Evolutionary conservation across 2,888 invertebrate genomes (phyloP).

Genomic region (Cephus runcator): DNA sequence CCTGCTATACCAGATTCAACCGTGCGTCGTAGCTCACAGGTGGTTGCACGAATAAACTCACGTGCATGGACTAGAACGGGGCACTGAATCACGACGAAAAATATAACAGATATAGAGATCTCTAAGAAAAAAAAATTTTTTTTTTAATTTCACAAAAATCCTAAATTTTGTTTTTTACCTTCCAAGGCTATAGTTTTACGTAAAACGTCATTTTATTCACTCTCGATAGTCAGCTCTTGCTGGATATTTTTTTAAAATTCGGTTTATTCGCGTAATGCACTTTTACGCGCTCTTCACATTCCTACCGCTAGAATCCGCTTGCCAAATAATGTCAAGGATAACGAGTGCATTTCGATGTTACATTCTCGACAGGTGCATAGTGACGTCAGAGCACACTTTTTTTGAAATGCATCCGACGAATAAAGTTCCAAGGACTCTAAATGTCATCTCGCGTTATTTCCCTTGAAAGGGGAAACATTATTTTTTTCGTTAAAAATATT

Average conservation of each 20-base stretch:
- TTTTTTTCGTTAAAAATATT: not conserved
- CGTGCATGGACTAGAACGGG: not conserved
- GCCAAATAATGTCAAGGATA: slow-evolving; percentile 61
- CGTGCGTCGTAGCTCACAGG: not conserved
- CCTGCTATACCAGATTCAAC: slow-evolving; percentile 2
- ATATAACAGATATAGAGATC: not conserved
- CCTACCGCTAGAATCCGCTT: slow-evolving; percentile 42
- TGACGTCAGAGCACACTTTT: not conserved
- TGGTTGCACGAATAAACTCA: not conserved
- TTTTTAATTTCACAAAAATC: no score
- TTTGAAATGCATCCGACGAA: not conserved
- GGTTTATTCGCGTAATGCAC: not conserved
- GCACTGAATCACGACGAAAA: not conserved
- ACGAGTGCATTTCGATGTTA: slow-evolving; percentile 42
- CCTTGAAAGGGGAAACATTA: not conserved
- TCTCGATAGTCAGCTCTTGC: not conserved
- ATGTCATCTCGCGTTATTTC: not conserved
- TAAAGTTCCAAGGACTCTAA: not conserved
- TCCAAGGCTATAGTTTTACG: not conserved
- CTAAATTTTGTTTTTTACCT: no score
- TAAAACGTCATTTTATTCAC: not conserved
- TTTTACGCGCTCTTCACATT: not conserved
- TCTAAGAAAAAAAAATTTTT: no score
- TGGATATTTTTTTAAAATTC: not conserved
- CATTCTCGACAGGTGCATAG: slow-evolving; percentile 37